Base-by-base conservation (phyloP, 2,797 vertebrate species). In the Amazona finschi region DNA sequence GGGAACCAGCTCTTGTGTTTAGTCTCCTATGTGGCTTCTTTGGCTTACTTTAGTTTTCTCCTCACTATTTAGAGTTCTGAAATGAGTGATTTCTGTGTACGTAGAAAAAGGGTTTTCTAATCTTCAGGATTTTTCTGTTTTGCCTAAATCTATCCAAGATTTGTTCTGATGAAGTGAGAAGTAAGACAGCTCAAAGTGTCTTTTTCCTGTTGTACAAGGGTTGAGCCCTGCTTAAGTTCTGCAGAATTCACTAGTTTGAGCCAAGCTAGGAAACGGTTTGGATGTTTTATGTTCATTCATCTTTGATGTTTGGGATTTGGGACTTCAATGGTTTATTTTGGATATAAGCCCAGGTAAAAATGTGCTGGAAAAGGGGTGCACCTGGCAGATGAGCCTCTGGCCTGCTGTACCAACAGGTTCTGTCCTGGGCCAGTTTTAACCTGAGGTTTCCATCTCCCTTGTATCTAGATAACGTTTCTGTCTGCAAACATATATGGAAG, bases 331-430 rank as follows among this genome's bases (percentile, higher is more conserved):
- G 87, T 91, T 93, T 94, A 27, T 91, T 92, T 65, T 95, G 96
- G 96, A 46, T 53, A 9, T 5, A 28, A 92, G 89, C 93, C 87
- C 61, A 22, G 89, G 72, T 72, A 72, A 46, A 90, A 92, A 89
- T 94, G 89, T 85, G 69, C 65, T 95, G 94, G 93, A 77, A 94
- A 87, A 90, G 72, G 91, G 91, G 87, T 87, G 93, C 91, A 87
- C 78, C 89, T 85, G 87, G 92, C 79, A 94, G 79, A 65, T 4
- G 6, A 87, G 61, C 57, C 20, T 85, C 76, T 95, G 66, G n/a
- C 71, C 73, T 87, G 81, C 73, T 85, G 84, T 41, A 79, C 44
- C 64, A 44, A 19, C 91, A 85, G 33, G 49, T 71, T 38, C 77
- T 90, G 83, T 20, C 65, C 58, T 49, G 33, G 30, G 19, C 62